Evolutionary conservation across 2,113 vertebrate genomes (phyloP).

Genomic region (Lagenorhynchus albirostris): DNA sequence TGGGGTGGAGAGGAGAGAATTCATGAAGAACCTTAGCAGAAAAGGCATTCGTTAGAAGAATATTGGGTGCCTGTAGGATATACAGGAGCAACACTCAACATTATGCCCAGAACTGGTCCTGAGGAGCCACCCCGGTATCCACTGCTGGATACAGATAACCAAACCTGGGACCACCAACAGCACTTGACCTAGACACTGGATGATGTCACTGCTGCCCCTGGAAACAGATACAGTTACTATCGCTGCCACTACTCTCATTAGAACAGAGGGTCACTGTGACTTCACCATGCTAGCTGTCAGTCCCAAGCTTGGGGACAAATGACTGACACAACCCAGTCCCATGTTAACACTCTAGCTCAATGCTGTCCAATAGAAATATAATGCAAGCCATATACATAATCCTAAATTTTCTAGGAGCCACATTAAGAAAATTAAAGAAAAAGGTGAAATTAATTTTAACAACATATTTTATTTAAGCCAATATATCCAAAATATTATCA

Average conservation of each 20-base stretch:
- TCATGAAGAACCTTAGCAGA: background rate
- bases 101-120: background rate
- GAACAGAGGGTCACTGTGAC: background rate
- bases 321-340: background rate
- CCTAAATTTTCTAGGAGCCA: too few species aligned
- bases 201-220: background rate
- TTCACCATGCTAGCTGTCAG: background rate
- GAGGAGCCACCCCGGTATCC: background rate
- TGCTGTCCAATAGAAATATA: background rate
- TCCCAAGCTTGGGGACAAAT: background rate
- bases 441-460: slow-evolving; percentile 12
- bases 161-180: background rate
- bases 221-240: background rate
- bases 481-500: background rate
- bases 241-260: background rate
- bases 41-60: background rate
- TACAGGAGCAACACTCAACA: background rate
- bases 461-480: background rate
- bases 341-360: background rate
- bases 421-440: background rate
- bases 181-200: background rate
- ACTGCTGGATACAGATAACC: background rate
- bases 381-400: background rate
- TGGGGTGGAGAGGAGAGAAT: background rate
- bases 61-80: background rate